phyloP scores from a whole-genome alignment of 2,113 vertebrate species.

The Sinocyclocheilus grahami region DNA sequence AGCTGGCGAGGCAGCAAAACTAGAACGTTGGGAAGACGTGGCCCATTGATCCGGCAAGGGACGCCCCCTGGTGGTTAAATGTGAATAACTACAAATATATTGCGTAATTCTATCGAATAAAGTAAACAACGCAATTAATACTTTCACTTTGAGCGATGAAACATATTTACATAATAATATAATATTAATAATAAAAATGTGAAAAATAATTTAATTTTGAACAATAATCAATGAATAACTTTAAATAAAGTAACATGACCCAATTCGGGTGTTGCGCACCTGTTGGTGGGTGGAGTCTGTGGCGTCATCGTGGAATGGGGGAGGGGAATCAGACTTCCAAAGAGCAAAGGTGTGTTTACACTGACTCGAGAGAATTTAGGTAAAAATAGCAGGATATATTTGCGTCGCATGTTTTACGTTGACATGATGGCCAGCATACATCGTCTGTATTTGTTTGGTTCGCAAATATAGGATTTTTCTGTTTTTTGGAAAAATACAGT shows the following conservation, averaged over 20 bases:
- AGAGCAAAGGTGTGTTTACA: constrained; percentile 11
- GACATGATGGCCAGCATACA: neutral
- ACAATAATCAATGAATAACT: neutral
- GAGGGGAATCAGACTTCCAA: constrained; percentile 26
- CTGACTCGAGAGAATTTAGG: neutral
- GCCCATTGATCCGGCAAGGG: neutral
- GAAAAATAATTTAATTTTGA: neutral
- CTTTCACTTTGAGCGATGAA: neutral
- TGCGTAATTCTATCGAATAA: neutral
- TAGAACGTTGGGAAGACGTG: neutral
- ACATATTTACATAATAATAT: no score
- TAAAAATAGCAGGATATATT: neutral
- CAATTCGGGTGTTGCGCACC: constrained; percentile 56
- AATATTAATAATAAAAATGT: neutral
- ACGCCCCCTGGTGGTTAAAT: constrained; percentile 6
- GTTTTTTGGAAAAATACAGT: neutral
- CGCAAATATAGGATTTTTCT: neutral
- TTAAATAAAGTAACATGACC: neutral
- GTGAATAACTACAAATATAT: neutral
- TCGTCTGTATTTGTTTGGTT: neutral
- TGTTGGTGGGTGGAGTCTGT: constrained; percentile 63
- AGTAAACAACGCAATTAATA: neutral
- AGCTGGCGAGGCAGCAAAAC: neutral
- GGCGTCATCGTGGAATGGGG: constrained; percentile 63
- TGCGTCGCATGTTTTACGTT: neutral